Evolutionary conservation across 1,140 invertebrate species (phyloP).

Genomic region (Chrysomallon squamiferum): DNA sequence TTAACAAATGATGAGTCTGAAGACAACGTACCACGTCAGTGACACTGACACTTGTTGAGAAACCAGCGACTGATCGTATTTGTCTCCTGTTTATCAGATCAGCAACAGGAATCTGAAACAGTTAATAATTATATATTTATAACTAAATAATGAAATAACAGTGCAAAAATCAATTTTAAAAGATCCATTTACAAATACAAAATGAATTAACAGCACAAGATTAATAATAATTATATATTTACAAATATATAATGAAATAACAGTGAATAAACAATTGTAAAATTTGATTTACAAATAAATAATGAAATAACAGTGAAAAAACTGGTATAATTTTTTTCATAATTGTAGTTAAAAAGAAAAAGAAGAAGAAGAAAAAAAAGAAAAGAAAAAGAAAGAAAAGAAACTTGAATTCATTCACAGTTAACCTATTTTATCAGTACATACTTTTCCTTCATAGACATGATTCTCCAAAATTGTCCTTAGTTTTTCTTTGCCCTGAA

Average conservation of each 20-base stretch:
- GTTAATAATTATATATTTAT: background rate
- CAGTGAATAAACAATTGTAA: slow-evolving; percentile 21
- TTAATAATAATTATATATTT: no score
- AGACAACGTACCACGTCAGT: slow-evolving; percentile 19
- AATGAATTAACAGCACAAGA: no score
- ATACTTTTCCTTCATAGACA: slow-evolving; percentile 32
- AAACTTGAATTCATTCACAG: no score
- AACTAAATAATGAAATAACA: background rate
- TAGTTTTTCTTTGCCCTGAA: slow-evolving; percentile 25
- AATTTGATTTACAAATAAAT: background rate
- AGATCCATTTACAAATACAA: no score
- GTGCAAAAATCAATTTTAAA: background rate
- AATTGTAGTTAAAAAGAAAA: no score
- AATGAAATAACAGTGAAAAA: background rate
- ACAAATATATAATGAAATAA: no score
- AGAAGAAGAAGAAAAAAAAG: no score
- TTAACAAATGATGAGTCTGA: no score
- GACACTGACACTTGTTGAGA: slow-evolving; percentile 19
- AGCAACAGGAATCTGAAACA: slow-evolving; percentile 28
- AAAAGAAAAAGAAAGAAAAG: no score
- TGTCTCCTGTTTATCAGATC: slow-evolving; percentile 31
- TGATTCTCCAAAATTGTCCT: slow-evolving; percentile 32
- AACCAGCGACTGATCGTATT: slow-evolving; percentile 22
- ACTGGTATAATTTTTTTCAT: no score
- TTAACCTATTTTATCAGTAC: no score